phyloP scores from a whole-genome alignment of 2,888 invertebrate genomes.

The Parascotia fuliginaria region DNA sequence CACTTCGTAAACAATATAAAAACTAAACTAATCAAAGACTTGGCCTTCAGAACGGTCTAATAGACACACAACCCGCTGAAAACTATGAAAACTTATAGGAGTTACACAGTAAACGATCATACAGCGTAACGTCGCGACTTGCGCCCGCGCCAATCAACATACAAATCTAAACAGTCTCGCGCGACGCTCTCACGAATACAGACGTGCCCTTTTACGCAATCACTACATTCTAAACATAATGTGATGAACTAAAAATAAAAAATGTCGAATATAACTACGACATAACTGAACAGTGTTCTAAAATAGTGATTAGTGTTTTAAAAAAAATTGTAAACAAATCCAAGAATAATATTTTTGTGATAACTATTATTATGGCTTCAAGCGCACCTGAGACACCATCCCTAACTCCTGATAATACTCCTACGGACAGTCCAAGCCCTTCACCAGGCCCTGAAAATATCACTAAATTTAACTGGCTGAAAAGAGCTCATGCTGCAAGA shows the following conservation, averaged over 20 bases:
- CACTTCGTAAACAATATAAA: not conserved
- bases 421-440: constrained; percentile 60
- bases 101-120: constrained; percentile 2
- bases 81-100: not conserved
- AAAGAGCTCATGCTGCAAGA: constrained; percentile 63
- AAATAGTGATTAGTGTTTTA: not conserved
- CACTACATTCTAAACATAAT: not conserved
- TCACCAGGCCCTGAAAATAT: constrained; percentile 58
- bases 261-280: not conserved
- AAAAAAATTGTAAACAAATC: no score
- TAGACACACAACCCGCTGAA: constrained; percentile 14
- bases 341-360: no score
- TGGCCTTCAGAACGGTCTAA: constrained; percentile 28
- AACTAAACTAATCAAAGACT: constrained; percentile 1
- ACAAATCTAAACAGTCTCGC: constrained; percentile 34
- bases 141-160: constrained; percentile 41
- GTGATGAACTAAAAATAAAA: not conserved
- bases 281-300: not conserved
- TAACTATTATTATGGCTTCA: constrained; percentile 29
- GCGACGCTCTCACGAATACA: constrained; percentile 26
- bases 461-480: constrained; percentile 75
- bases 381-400: constrained; percentile 50
- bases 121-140: not conserved
- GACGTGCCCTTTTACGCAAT: constrained; percentile 29
- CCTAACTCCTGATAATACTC: constrained; percentile 59